Percentiles rank a stretch among this genome's conserved stretches.
These are phyloP conservation scores for Pimephales promelas DNA, from an alignment of 2,113 vertebrate genomes.

Conservation along the genomic window DNA sequence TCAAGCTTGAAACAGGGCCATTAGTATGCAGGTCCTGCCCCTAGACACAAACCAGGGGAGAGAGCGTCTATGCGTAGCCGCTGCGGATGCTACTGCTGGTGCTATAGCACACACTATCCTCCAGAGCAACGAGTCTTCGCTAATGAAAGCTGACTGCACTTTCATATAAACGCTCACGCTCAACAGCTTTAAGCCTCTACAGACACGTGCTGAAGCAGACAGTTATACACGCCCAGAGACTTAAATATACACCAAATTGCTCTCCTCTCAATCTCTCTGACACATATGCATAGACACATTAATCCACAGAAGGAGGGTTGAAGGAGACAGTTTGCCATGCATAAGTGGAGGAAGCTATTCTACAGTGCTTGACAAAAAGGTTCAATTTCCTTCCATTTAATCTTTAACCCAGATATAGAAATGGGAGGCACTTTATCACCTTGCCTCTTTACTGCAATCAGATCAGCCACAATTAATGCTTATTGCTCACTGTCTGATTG, in stretches of 20 bases:
- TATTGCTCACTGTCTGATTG: slow-evolving; percentile 33
- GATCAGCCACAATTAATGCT: slow-evolving; percentile 48
- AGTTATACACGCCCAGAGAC: slow-evolving; percentile 3
- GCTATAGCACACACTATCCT: neutral
- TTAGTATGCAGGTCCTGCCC: slow-evolving; percentile 53
- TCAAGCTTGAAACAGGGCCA: slow-evolving; percentile 49
- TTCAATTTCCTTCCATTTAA: slow-evolving; percentile 54
- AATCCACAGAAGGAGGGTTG: slow-evolving; percentile 2
- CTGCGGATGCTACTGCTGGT: neutral
- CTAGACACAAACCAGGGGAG: slow-evolving; percentile 34
- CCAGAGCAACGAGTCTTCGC: slow-evolving; percentile 28
- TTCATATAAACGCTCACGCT: slow-evolving; percentile 24
- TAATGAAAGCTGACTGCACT: slow-evolving; percentile 52
- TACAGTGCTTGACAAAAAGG: slow-evolving; percentile 21
- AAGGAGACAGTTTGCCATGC: slow-evolving; percentile 27
- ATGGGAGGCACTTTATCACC: slow-evolving; percentile 27
- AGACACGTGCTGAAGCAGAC: slow-evolving; percentile 25
- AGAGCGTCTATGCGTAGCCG: slow-evolving; percentile 18
- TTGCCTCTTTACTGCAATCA: slow-evolving; percentile 53
- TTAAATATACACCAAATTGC: slow-evolving; percentile 41
- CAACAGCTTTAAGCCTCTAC: slow-evolving; percentile 30
- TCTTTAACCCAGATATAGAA: slow-evolving; percentile 47
- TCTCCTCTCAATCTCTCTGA: slow-evolving; percentile 28
- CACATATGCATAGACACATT: slow-evolving; percentile 30
- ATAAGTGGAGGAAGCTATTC: slow-evolving; percentile 41